A percentile compares a stretch with the other conserved stretches of the same genome.
Conservation (phyloP, 2,888 invertebrate genomes). For the Caenorhabditis zanzibari region DNA sequence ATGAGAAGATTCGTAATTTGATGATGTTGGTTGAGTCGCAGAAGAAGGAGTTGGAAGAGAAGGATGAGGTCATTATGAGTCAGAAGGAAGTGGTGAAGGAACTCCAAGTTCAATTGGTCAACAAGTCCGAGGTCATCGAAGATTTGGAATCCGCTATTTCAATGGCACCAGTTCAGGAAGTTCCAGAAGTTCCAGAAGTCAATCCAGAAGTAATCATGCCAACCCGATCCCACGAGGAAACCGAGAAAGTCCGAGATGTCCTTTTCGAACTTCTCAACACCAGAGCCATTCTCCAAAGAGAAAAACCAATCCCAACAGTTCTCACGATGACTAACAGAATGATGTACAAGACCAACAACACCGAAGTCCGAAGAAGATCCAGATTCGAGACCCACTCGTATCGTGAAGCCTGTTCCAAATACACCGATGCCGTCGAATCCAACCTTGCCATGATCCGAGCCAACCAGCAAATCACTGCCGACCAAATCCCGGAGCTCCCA, state of each 20-base stretch:
- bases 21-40: background rate
- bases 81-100: background rate
- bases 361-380: background rate
- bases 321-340: background rate
- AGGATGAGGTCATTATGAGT: background rate
- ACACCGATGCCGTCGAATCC: background rate
- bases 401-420: background rate
- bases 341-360: background rate
- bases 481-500: background rate
- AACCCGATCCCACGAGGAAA: background rate
- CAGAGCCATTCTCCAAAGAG: background rate
- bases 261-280: background rate
- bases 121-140: background rate
- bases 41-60: background rate
- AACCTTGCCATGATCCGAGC: background rate
- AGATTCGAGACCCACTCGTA: background rate
- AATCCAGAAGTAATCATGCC: background rate
- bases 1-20: constrained; percentile 3
- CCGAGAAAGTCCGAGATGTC: background rate
- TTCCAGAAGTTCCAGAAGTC: background rate
- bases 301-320: background rate
- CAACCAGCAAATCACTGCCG: background rate
- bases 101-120: background rate
- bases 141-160: background rate
- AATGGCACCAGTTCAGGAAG: too few species aligned